Conservation (phyloP, 2,888 invertebrate species). For the Dasypogon diadema region DNA sequence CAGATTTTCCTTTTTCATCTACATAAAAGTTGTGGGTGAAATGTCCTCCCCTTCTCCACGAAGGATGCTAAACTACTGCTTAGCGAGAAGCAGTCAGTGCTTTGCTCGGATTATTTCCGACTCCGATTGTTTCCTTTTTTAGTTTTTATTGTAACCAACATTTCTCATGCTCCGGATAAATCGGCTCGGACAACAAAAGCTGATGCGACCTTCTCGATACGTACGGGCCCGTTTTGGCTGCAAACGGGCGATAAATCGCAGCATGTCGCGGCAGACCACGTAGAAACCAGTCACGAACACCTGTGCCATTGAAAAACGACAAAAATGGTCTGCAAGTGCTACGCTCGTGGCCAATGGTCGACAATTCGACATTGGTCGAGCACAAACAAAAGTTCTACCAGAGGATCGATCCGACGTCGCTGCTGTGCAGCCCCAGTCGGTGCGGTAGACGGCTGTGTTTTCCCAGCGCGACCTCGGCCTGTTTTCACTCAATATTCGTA, state of each 20-base stretch:
- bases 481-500: constrained; percentile 30
- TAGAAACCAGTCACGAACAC: constrained; percentile 34
- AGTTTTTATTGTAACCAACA: too few relatives aligned
- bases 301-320: constrained; percentile 40
- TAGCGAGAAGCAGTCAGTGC: background rate
- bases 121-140: too few relatives aligned
- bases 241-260: too few relatives aligned
- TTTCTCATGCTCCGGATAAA: too few relatives aligned
- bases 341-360: background rate
- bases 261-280: background rate
- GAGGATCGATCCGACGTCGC: constrained; percentile 21
- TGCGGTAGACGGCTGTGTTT: constrained; percentile 30
- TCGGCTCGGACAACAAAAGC: too few relatives aligned
- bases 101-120: background rate
- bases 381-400: constrained; percentile 29
- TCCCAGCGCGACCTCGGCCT: constrained; percentile 43
- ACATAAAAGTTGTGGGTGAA: background rate
- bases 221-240: too few relatives aligned
- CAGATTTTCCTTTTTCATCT: background rate
- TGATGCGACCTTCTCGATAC: too few relatives aligned
- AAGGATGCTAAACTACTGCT: background rate
- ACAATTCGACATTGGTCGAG: constrained; percentile 33
- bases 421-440: too few relatives aligned
- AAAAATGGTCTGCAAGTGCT: constrained; percentile 4
- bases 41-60: background rate